A percentile compares a stretch with the other conserved stretches of the same genome.
These are phyloP conservation scores for Turdus rufiventris DNA, from an alignment of 2,113 vertebrate species.

Conservation along the genomic window DNA sequence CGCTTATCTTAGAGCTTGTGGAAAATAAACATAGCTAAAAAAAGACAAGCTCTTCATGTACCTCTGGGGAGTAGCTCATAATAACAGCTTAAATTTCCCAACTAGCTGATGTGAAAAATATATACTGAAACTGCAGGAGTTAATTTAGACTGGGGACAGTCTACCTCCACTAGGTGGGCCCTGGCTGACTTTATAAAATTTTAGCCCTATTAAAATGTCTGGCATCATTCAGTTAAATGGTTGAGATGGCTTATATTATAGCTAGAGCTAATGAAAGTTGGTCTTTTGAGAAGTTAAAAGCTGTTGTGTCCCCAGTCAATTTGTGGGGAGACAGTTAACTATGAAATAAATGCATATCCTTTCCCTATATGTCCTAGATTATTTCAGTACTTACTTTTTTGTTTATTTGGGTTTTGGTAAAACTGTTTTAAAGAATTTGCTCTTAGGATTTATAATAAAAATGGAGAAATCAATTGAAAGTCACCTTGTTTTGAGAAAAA, in stretches of 20 bases:
- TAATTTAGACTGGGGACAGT: background rate
- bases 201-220: background rate
- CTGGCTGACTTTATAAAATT: background rate
- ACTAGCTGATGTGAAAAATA: background rate
- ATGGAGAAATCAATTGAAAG: background rate
- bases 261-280: background rate
- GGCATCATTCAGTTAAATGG: background rate
- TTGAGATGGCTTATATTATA: fast-evolving
- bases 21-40: background rate
- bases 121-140: background rate
- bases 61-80: background rate
- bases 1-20: background rate
- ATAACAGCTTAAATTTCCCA: background rate
- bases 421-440: background rate
- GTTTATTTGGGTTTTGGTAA: background rate
- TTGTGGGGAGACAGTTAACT: background rate
- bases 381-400: background rate
- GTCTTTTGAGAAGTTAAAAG: background rate
- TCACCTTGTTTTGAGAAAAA: background rate
- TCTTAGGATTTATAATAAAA: background rate
- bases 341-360: background rate
- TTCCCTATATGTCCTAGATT: background rate
- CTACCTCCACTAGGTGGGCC: background rate
- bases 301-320: background rate
- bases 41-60: background rate